Percentiles rank a stretch among this genome's conserved stretches.
phyloP scores from a whole-genome alignment of 2,113 vertebrate genomes.

The Morone saxatilis region DNA sequence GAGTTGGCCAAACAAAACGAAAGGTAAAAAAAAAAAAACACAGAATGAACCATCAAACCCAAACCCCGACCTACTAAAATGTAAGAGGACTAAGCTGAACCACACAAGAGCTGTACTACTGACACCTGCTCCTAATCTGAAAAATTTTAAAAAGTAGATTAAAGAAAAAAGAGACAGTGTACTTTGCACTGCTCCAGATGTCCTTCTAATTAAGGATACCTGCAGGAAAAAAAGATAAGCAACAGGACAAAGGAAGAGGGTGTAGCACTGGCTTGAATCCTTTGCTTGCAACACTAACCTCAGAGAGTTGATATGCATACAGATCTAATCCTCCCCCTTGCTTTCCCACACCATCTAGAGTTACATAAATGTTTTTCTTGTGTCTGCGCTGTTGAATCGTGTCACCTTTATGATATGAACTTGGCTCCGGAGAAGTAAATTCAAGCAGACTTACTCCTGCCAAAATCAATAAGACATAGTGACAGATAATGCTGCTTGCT shows the following conservation, averaged over 20 bases:
- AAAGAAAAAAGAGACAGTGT: not conserved
- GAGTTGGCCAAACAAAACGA: not conserved
- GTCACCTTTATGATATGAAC: constrained; percentile 35
- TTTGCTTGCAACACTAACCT: constrained; percentile 41
- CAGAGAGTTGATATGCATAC: constrained; percentile 22
- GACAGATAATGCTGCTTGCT: not conserved
- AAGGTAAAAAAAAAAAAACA: constrained; percentile 13
- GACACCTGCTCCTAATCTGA: not conserved
- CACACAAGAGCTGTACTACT: not conserved
- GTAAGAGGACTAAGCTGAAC: not conserved
- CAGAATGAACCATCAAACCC: constrained; percentile 16
- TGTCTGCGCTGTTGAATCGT: constrained; percentile 39
- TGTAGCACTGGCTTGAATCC: not conserved
- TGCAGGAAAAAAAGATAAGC: not conserved
- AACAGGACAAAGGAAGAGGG: constrained; percentile 33
- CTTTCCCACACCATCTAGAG: constrained; percentile 50
- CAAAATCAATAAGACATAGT: constrained; percentile 27
- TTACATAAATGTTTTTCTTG: constrained; percentile 56
- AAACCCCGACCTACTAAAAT: constrained; percentile 1
- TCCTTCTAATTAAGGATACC: not conserved
- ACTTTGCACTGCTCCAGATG: not conserved
- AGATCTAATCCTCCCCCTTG: constrained; percentile 48
- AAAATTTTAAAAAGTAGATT: not conserved
- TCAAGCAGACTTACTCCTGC: not conserved
- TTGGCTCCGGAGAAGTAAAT: constrained; percentile 19